Percentiles rank a stretch among this genome's conserved stretches.
Evolutionary conservation across 2,797 vertebrate species (phyloP).

Genomic region (Semaprochilodus insignis): DNA sequence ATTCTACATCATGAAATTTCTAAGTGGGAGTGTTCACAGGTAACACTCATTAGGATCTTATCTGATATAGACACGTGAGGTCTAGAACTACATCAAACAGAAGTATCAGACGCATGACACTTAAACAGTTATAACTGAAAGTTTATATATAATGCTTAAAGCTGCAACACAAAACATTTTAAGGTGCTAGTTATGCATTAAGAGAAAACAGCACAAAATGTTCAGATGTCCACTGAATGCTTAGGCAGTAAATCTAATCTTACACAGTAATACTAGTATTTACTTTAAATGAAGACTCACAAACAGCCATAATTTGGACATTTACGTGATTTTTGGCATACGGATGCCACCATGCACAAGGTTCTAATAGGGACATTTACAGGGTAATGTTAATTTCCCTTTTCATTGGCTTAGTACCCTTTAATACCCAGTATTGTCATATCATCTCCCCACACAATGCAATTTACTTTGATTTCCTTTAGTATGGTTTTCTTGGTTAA

Average conservation of each 20-base stretch:
- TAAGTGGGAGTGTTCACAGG: neutral
- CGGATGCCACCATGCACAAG: neutral
- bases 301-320: neutral
- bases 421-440: constrained; percentile 22
- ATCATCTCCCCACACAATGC: neutral
- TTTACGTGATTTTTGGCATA: neutral
- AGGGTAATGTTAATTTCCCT: neutral
- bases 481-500: constrained; percentile 13
- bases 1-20: neutral
- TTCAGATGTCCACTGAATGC: too few relatives aligned
- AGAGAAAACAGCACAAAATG: neutral
- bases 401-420: constrained; percentile 20
- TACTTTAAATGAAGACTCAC: neutral
- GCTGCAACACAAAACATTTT: neutral
- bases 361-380: neutral
- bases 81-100: neutral
- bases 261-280: neutral
- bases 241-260: too few relatives aligned
- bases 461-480: constrained; percentile 20
- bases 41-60: neutral
- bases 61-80: neutral
- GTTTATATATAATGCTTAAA: neutral
- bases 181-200: neutral
- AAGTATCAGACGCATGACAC: neutral
- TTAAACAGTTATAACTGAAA: neutral